Base-by-base conservation (phyloP, 2,797 vertebrate genomes). In the Sebastes vulpes region DNA sequence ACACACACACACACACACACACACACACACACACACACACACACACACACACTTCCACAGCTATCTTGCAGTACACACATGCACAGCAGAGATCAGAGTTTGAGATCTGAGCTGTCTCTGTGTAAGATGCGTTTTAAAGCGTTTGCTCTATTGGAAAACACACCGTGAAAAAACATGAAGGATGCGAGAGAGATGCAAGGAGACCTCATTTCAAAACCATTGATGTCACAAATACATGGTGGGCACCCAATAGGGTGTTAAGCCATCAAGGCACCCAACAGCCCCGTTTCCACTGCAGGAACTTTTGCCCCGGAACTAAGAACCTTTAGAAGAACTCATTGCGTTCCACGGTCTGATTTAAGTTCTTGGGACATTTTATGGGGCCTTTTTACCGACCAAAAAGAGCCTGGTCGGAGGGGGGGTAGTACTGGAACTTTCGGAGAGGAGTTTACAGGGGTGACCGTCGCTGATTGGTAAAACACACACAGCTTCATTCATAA, bases 91-190 rank as follows among this genome's bases (percentile, higher is more conserved):
- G 72, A 84, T 77, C 79, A 21, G 61, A 67, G 58, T 71, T 65
- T 63, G 65, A 59, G 70, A 81, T 74, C 68, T 63, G 21, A 65
- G 42, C 38, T 50, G 57, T 68, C 28, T 58, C 57, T 35, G 5
- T 72, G 32, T 75, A 68, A 68, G 35, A 80, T 61, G 46, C 25
- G 11, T 54, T 80, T 75, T 60, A 75, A 84, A n/a, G 56, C 67
- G 12, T 76, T 65, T 73, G 57, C 53, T 78, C 79, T 73, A 81
- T 66, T 77, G 9, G 31, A 76, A 76, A 86, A 69, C 23, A 73
- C 65, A 18, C 12, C 20, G 16, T 65, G 57, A 32, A 70, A n/a
- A 75, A 58, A 65, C 12, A 38, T 50, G 42, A 77, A 42, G 28
- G 29, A 81, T 26, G n/a, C 21, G 4, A n/a, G 25, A 46, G 14